These are phyloP conservation scores for Akabosia matsudoensis DNA, from an alignment of 1,140 invertebrate species.

Conservation along the genomic window DNA sequence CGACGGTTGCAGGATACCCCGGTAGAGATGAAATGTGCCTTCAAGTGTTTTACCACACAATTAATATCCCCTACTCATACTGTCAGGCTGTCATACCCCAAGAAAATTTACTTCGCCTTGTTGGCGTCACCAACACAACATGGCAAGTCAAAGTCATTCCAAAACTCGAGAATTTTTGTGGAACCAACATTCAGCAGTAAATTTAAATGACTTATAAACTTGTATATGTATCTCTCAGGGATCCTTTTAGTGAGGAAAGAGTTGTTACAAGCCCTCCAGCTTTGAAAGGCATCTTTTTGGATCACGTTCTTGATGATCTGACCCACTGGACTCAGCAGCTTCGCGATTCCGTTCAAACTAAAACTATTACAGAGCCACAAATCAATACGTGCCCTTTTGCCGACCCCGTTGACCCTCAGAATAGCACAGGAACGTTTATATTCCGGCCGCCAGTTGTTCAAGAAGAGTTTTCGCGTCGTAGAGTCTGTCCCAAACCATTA, in stretches of 20 bases:
- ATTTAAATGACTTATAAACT: no score
- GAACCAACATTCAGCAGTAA: neutral
- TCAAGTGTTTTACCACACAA: neutral
- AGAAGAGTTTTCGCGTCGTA: no score
- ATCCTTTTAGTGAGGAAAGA: neutral
- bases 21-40: slow-evolving; percentile 4
- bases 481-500: no score
- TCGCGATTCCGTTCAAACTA: neutral
- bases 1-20: neutral
- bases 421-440: no score
- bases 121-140: neutral
- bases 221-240: slow-evolving; percentile 5
- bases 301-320: neutral
- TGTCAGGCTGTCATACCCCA: neutral
- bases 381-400: neutral
- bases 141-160: neutral
- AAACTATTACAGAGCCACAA: neutral
- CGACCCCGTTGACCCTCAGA: no score
- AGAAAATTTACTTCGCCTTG: neutral
- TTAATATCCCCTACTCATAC: neutral
- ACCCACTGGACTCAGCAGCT: neutral
- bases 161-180: neutral
- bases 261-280: neutral
- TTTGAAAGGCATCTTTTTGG: neutral
- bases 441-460: no score